Evolutionary conservation across 2,888 invertebrate species (phyloP), one percentile per base, ranked within the genome.

Genomic region (Ferdinandea cuprea): DNA sequence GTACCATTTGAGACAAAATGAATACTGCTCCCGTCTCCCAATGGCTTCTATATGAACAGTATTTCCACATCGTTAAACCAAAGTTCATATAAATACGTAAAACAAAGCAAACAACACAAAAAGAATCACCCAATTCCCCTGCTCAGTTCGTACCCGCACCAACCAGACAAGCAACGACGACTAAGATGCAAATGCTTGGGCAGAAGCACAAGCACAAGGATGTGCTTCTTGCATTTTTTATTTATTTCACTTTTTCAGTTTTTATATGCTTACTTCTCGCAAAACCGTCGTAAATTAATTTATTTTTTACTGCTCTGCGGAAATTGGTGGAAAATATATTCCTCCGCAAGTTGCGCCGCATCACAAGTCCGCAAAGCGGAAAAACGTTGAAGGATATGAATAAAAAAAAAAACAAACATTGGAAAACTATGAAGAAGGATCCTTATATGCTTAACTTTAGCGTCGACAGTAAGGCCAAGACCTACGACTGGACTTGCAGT

Each of bases 291-390:
- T 83, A 83, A 77, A 83, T 83, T 77, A 77, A 77, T 83, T 77
- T 83, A 77, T 83, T 77, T 83, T 76, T 83, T 78, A 78, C 83
- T 78, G 83, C 83, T 77, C 78, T 83, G 83, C 83, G 83, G 83
- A 83, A 83, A 77, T 77, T 83, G 71, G 77, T 63, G 77, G 83
- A 83, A 72, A 83, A 83, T 76, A 69, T 66, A 76, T 71, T 71
- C 63, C 42, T 77, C 72, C 37, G 72, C 77, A 71, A 83, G 72
- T 68, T 59, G 76, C 63, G 52, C 76, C 66, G 81, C 81, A 81
- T 76, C 81, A 76, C 71, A 71, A 71, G 71, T 83, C 83, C 83
- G 83, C 83, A 83, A 56, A 83, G 68, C 83, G 68, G 78, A 68
- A 78, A 78, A 72, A 61, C 71, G 46, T 61, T 61, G 59, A 81